Base-by-base conservation (phyloP, 2,888 invertebrate species). In the Pollenia griseotomentosa region DNA sequence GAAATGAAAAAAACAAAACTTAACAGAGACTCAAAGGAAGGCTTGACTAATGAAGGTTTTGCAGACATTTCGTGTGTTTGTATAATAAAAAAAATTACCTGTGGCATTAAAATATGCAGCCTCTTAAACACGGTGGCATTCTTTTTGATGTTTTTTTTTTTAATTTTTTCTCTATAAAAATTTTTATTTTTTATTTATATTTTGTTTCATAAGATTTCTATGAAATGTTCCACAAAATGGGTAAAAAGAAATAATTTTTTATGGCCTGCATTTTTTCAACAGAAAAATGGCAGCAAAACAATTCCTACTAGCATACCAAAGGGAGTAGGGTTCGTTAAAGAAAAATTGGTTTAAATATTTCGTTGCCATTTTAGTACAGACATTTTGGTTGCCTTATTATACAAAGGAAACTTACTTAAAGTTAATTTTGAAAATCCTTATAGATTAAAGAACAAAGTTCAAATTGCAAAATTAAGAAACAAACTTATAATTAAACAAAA, bases 41-140 rank as follows among this genome's bases (percentile, higher is more conserved):
- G 79, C 73, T 68, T 84, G 44, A 81, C 87, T 84, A 87, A 87
- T 83, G 81, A 87, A 87, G 74, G 55, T 46, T 86, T 84, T 75
- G 53, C 80, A 83, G 61, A 55, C 61, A 48, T 71, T 71, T 81
- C 4, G 14, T 74, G 53, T 66, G 46, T 57, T 51, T 66, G 48
- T 65, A 55, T 44, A 53, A 74, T 65, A 77, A 75, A 61, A 65
- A 51, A 51, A 79, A 79, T 66, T 79, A 84, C 79, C 79, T 84
- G 84, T 84, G 84, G 79, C 84, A 74, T 84, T 68, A 46, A 68
- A 19, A 78, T 51, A 46, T 71, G 55, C 65, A 73, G 66, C 40
- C 63, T 65, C 75, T 75, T 44, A 85, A 68, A 75, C 33, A 66
- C 71, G 73, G 42, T 87, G 83, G 73, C 81, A 81, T 78, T 81